Base-by-base conservation (phyloP, 2,113 vertebrate genomes). In the Seriola quinqueradiata region DNA sequence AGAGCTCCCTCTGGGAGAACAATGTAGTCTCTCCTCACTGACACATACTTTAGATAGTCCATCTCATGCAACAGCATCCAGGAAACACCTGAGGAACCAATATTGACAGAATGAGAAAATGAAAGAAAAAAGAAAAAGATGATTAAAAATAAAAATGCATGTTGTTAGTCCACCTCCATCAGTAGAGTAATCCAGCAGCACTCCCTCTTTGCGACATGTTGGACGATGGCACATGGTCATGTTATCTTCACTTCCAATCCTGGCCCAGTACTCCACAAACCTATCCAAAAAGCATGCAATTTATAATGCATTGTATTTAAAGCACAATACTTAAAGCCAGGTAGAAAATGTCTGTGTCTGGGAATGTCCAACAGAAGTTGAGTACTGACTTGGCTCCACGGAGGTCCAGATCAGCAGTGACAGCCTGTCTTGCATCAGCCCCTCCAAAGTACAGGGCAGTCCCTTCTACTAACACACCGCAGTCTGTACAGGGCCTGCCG, bases 241-340 rank as follows among this genome's bases (percentile, higher is more conserved):
- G 89, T 99, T 99, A 81, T 96, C 98, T 82, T 99, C 97, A 90
- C 98, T 99, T 67, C 98, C 98, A 61, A 99, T 99, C 89, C 96
- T 96, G 4, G 97, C 98, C 98, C 98, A 99, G 92, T 99, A 99
- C 65, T 99, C 97, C 67, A 99, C 96, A 95, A 99, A 99, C 90
- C 98, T 99, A 77, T 81, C 70, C 2, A 72, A 48, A 79, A 36
- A 48, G 73, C 55, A 73, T 55, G 2, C 57, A 66, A 16, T 8
- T 75, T 3, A 40, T 57, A 40, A 63, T 38, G 10, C 10, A 6
- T n/a, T 58, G 54, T 11, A 46, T 38, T 14, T 12, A 32, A 59
- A 58, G 46, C 25, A 50, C 0, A 14, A 50, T 25, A 44, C 13
- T 40, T 32, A 23, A 83, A 64, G 3, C 28, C 5, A 58, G 1